Evolutionary conservation across 2,113 vertebrate genomes (phyloP).

Genomic region (Fregetta grallaria): DNA sequence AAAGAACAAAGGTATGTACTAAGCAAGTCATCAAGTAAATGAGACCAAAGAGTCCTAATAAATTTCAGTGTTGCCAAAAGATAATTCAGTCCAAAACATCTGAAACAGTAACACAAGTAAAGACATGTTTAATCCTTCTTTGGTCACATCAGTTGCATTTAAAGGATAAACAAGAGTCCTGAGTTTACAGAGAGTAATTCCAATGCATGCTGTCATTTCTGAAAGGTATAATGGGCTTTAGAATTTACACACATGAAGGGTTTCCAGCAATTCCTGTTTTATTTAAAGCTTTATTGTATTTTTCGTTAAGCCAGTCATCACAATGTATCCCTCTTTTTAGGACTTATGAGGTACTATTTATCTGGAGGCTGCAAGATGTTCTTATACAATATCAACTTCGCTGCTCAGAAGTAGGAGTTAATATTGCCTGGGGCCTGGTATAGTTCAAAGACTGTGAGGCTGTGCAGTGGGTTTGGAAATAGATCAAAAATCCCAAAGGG

Average conservation of each 20-base stretch:
- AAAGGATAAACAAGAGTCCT: slow-evolving; percentile 28
- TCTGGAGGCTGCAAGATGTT: not conserved
- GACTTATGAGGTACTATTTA: not conserved
- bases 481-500: slow-evolving; percentile 24
- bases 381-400: not conserved
- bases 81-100: slow-evolving; percentile 23
- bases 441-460: not conserved
- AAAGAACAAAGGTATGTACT: not conserved
- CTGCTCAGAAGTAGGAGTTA: slow-evolving; percentile 1
- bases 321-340: not conserved
- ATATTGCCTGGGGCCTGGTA: not conserved
- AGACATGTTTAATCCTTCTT: slow-evolving; percentile 31
- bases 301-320: not conserved
- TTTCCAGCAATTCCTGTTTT: not conserved
- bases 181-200: slow-evolving; percentile 35
- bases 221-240: slow-evolving; percentile 11
- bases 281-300: not conserved
- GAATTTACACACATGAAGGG: not conserved
- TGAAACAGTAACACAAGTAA: not conserved
- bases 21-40: slow-evolving; percentile 2
- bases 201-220: not conserved
- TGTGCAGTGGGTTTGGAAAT: slow-evolving; percentile 37
- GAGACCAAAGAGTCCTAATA: not conserved
- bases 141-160: slow-evolving; percentile 22
- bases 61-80: not conserved